Evolutionary conservation across 1,140 invertebrate species (phyloP).

Genomic region (Halesus radiatus): DNA sequence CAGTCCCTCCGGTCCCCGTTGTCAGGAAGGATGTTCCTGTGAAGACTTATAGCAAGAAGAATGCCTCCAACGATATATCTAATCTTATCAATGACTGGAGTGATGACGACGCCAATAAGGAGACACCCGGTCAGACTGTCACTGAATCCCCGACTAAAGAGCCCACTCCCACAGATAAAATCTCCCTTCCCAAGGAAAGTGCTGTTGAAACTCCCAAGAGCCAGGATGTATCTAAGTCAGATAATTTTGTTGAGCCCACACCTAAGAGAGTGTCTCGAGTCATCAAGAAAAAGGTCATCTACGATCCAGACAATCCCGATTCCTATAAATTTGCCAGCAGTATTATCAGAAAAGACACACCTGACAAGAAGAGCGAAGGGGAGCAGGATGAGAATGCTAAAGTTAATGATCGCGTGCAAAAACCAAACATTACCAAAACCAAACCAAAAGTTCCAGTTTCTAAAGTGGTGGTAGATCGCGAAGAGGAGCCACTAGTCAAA

Average conservation of each 20-base stretch:
- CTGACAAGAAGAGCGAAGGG: constrained; percentile 38
- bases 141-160: neutral
- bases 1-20: neutral
- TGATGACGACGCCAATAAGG: constrained; percentile 45
- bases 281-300: constrained; percentile 78
- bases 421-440: constrained; percentile 33
- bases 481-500: neutral
- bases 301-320: constrained; percentile 77
- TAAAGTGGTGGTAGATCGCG: no score
- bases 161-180: neutral
- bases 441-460: constrained; percentile 58
- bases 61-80: constrained; percentile 41
- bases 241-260: constrained; percentile 44
- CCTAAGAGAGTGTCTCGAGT: constrained; percentile 66
- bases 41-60: constrained; percentile 40
- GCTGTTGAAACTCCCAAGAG: constrained; percentile 29
- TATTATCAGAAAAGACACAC: constrained; percentile 40
- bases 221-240: constrained; percentile 59
- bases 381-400: constrained; percentile 13
- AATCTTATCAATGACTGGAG: constrained; percentile 48
- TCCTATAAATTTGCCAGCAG: constrained; percentile 63
- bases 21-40: constrained; percentile 10
- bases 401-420: neutral
- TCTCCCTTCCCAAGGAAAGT: neutral
- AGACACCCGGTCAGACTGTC: neutral